Base-by-base conservation (phyloP, 1,140 invertebrate species). In the Drosophila quadrilineata region DNA sequence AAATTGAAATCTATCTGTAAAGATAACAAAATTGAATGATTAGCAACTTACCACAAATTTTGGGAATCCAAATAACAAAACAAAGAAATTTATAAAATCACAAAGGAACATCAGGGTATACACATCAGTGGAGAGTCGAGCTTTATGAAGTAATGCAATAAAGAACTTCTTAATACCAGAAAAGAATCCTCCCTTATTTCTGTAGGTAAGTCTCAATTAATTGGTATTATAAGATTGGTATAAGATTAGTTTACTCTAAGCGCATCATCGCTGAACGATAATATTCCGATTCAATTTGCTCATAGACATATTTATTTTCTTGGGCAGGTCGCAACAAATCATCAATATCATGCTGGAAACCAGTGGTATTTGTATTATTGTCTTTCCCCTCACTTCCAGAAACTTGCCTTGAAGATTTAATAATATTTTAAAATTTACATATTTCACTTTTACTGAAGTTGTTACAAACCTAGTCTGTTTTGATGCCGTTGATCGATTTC, bases 81-180 rank as follows among this genome's bases (percentile, higher is more conserved):
- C 95, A 50, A 99, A 92, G 88, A 99, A 99, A 85, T 98, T 98
- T 77, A 99, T 95, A 87, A 99, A 99, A 90, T 99, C 98, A 89
- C 98, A 99, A 52, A 98, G 92, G 89, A 99, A 99, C 96, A 99
- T 98, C 77, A 95, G 95, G 0, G 98, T 96, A 90, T 99, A 99
- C 3, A 99, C 96, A 92, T 99, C 98, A 0, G 95, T 95, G 29
- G 96, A 96, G 22, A 97, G 93, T 65, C 95, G 92, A 41, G 94
- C 94, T 28, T 90, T 89, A 90, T 92, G 26, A 3, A 96, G 89
- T 64, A 98, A 93, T 68, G 94, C 92, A 21, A 91, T 75, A 87
- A 97, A 95, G 89, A 98, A 98, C 2, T 88, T 71, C 9, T 65
- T 36, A 26, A 80, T 57, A 4, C 54, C 40, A 6, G 53, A 62